phyloP scores from a whole-genome alignment of 1,140 invertebrate genomes.

The Caerostris extrusa region DNA sequence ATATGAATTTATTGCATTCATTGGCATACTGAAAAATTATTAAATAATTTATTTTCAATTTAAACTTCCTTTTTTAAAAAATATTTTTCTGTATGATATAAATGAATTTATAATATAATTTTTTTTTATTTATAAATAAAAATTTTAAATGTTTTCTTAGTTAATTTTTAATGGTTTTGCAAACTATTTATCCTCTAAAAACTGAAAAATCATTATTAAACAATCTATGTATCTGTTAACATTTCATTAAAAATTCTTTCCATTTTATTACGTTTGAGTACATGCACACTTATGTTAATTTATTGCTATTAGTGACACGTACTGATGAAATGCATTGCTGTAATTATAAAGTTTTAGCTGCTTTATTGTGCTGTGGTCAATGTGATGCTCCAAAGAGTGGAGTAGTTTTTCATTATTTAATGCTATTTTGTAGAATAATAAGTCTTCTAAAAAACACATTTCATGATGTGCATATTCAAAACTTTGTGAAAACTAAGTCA shows the following conservation, averaged over 20 bases:
- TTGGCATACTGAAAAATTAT: too few species aligned
- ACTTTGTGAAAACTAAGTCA: constrained; percentile 15
- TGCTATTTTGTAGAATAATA: neutral
- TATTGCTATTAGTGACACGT: constrained; percentile 21
- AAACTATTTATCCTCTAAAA: too few species aligned
- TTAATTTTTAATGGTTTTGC: too few species aligned
- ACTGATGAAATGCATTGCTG: neutral
- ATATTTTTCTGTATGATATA: too few species aligned
- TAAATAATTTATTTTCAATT: too few species aligned
- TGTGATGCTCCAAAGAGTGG: neutral
- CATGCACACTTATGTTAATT: constrained; percentile 23
- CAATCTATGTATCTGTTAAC: neutral
- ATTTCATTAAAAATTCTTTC: neutral
- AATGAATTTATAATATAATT: too few species aligned
- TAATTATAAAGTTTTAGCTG: constrained; percentile 15
- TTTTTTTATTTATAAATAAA: too few species aligned
- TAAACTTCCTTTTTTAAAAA: too few species aligned
- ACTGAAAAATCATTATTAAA: too few species aligned
- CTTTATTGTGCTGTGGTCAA: constrained; percentile 30
- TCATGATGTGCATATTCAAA: neutral
- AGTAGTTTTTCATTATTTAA: constrained; percentile 16
- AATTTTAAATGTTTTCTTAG: too few species aligned
- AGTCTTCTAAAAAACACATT: constrained; percentile 7
- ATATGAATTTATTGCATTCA: too few species aligned
- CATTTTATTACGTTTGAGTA: constrained; percentile 31